Conservation (phyloP, 2,888 invertebrate genomes). For the Apodemia hepburni region DNA sequence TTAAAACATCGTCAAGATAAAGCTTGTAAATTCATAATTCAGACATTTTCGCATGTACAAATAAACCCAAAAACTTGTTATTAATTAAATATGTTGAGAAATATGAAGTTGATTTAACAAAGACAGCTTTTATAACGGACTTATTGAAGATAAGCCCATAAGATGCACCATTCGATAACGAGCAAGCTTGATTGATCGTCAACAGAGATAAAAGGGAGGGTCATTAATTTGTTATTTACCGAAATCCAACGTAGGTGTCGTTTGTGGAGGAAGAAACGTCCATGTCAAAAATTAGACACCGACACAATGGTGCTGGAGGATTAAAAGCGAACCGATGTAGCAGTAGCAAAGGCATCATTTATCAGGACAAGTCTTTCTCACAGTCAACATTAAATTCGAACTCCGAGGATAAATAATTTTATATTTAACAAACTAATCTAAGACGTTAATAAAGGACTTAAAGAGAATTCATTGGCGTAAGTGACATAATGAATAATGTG, state of each 20-base stretch:
- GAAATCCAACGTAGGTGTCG: conserved; percentile 54
- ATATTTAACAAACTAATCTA: conserved; percentile 12
- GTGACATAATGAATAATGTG: conserved; percentile 12
- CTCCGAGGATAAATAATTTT: conserved; percentile 12
- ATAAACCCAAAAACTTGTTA: conserved; percentile 2
- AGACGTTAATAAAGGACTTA: conserved; percentile 8
- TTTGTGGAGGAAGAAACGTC: conserved; percentile 51
- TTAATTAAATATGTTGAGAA: conserved; percentile 1
- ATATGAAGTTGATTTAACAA: conserved; percentile 16
- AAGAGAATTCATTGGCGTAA: conserved; percentile 10
- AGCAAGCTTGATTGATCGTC: conserved; percentile 54
- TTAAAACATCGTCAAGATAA: not conserved
- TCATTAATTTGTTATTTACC: conserved; percentile 69
- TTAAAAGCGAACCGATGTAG: conserved; percentile 77
- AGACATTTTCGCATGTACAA: not conserved
- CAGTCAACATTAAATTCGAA: conserved; percentile 29
- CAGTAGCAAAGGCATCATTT: conserved; percentile 72
- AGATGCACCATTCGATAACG: conserved; percentile 49
- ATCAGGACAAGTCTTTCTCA: conserved; percentile 59
- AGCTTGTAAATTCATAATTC: conserved; percentile 1
- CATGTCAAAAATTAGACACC: conserved; percentile 66
- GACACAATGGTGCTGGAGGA: conserved; percentile 69
- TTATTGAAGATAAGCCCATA: conserved; percentile 31
- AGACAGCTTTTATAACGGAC: conserved; percentile 32
- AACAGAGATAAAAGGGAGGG: conserved; percentile 53